Conservation (phyloP, 2,113 vertebrate genomes). For the Zosterops lateralis region DNA sequence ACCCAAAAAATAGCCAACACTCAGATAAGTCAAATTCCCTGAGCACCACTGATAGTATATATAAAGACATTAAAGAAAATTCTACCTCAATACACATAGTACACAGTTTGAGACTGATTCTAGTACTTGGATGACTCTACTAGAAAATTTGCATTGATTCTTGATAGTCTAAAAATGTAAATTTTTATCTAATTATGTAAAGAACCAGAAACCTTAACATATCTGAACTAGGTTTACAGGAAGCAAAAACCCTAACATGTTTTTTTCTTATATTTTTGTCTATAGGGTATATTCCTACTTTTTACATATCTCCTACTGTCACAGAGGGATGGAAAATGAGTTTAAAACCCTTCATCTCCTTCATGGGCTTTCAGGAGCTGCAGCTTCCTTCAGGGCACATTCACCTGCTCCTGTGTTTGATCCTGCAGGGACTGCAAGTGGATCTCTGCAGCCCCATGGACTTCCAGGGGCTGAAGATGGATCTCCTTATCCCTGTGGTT, state of each 20-base stretch:
- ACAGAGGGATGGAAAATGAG: not conserved
- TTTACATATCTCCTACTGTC: not conserved
- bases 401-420: fast-evolving
- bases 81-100: not conserved
- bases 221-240: not conserved
- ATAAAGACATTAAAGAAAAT: not conserved
- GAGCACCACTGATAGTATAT: not conserved
- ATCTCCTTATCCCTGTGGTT: not conserved
- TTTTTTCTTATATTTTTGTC: not conserved
- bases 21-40: not conserved
- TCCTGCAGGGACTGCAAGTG: fast-evolving
- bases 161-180: not conserved
- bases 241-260: not conserved
- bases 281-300: not conserved
- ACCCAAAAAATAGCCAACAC: not conserved
- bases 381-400: not conserved
- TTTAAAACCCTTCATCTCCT: not conserved
- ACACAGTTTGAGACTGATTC: not conserved
- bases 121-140: not conserved
- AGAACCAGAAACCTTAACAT: not conserved
- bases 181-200: not conserved
- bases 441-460: not conserved
- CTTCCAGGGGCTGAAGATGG: fast-evolving
- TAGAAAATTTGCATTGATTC: not conserved
- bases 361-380: not conserved